Percentiles rank a stretch among this genome's conserved stretches.
phyloP scores from a whole-genome alignment of 37 sponge, comb jelly and placozoan genomes.

The Chondrilla cf. caribensis region DNA sequence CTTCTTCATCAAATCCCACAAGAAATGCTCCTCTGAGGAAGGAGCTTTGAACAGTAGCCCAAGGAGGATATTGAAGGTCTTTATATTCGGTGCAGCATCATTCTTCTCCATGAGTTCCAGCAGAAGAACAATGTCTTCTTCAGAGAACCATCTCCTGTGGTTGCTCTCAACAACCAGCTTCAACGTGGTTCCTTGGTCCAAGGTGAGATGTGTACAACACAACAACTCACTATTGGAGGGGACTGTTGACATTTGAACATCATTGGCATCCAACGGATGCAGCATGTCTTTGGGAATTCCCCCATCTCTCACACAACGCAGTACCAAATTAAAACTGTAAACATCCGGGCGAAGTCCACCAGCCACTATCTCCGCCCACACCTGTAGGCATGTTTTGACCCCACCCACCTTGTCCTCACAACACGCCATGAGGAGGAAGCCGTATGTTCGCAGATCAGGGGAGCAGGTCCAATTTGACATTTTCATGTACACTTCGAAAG shows the following conservation, averaged over 20 bases:
- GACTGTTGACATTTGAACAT: too few relatives aligned
- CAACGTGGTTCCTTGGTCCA: too few relatives aligned
- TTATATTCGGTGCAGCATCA: constrained; percentile 6
- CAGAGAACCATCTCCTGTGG: too few relatives aligned
- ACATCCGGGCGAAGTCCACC: constrained; percentile 28
- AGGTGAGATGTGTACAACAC: too few relatives aligned
- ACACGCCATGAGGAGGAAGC: constrained; percentile 37
- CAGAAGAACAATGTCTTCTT: background rate
- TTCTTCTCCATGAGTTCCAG: background rate
- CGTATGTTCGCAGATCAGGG: constrained; percentile 52
- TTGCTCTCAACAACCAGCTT: too few relatives aligned
- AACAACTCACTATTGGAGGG: background rate
- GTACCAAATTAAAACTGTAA: constrained; percentile 38
- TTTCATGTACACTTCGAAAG: constrained; percentile 32
- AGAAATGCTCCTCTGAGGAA: background rate
- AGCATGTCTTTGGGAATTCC: constrained; percentile 27
- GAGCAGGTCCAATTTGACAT: constrained; percentile 18
- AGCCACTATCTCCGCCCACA: constrained; percentile 49
- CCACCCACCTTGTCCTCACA: constrained; percentile 34
- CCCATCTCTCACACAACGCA: constrained; percentile 48
- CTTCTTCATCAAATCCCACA: constrained; percentile 26
- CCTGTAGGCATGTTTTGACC: constrained; percentile 19
- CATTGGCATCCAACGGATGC: background rate
- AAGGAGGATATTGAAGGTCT: constrained; percentile 41
- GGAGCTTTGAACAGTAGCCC: background rate